phyloP scores from a whole-genome alignment of 2,797 vertebrate species.

The Gadopsis bispinosus region DNA sequence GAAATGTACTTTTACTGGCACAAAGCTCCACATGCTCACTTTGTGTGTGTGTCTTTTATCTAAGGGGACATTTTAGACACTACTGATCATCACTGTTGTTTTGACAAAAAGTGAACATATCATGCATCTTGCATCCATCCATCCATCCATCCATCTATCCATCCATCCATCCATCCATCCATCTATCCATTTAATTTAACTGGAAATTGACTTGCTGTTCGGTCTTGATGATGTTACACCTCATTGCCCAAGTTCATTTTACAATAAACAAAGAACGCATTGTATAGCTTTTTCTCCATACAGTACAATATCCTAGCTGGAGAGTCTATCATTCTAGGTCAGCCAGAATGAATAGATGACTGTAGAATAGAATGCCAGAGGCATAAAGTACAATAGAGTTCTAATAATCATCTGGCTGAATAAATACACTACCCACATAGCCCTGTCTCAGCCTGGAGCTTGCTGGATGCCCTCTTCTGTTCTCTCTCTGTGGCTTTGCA shows the following conservation, averaged over 20 bases:
- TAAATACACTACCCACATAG: constrained; percentile 65
- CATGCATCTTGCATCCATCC: neutral
- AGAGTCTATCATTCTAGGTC: constrained; percentile 62
- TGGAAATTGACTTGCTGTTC: constrained; percentile 26
- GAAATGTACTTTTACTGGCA: neutral
- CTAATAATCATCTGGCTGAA: constrained; percentile 71
- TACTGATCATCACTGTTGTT: neutral
- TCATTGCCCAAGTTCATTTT: constrained; percentile 42
- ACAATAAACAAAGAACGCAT: constrained; percentile 12
- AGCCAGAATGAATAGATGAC: constrained; percentile 65
- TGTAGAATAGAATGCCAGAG: constrained; percentile 60
- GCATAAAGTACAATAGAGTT: constrained; percentile 67
- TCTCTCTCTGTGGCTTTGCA: constrained; percentile 34
- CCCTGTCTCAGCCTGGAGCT: constrained; percentile 45
- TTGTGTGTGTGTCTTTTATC: neutral
- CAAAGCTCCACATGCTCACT: neutral
- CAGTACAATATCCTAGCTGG: constrained; percentile 18
- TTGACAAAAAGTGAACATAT: neutral
- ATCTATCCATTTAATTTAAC: constrained; percentile 4
- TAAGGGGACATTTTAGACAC: neutral
- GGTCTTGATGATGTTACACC: constrained; percentile 26
- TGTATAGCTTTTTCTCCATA: constrained; percentile 12
- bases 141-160: constrained; percentile 5
- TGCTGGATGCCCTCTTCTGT: constrained; percentile 43
- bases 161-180: neutral